Conservation (phyloP, 30 jellyfish, hydroid and myxozoan species). For the Nemopilema nomurai region DNA sequence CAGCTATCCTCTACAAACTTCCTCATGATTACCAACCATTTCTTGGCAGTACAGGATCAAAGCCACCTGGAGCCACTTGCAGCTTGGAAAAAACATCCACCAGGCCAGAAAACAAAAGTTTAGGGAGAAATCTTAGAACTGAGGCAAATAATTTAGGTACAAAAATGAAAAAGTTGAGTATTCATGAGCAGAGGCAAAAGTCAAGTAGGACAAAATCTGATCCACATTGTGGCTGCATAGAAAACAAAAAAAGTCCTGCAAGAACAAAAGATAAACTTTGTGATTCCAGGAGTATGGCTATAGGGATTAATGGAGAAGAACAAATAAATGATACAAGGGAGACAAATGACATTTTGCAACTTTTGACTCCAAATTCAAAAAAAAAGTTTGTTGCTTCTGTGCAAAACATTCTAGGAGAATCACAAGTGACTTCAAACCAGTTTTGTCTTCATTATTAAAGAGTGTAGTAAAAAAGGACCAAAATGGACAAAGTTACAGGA, state of each 20-base stretch:
- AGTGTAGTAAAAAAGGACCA: conserved; percentile 6
- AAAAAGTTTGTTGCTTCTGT: conserved; percentile 37
- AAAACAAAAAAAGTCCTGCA: not conserved
- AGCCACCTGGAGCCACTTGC: not conserved
- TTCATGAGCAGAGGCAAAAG: not conserved
- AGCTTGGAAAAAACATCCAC: not conserved
- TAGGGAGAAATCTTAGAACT: not conserved
- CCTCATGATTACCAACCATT: conserved; percentile 1
- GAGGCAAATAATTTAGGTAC: not conserved
- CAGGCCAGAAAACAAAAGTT: not conserved
- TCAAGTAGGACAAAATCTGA: not conserved
- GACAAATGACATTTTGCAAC: not conserved
- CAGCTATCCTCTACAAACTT: conserved; percentile 2
- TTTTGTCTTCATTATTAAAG: not conserved
- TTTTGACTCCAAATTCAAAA: conserved; percentile 1
- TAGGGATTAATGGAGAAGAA: not conserved
- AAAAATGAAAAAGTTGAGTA: not conserved
- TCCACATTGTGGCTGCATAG: not conserved
- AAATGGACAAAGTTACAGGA: conserved; percentile 24
- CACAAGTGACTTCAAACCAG: conserved; percentile 29
- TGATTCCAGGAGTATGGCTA: not conserved
- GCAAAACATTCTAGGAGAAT: conserved; percentile 37
- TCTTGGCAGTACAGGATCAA: not conserved
- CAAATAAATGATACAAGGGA: not conserved
- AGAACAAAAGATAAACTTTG: not conserved